These are phyloP conservation scores for Abrostola tripartita DNA, from an alignment of 2,888 invertebrate species.

Conservation along the genomic window DNA sequence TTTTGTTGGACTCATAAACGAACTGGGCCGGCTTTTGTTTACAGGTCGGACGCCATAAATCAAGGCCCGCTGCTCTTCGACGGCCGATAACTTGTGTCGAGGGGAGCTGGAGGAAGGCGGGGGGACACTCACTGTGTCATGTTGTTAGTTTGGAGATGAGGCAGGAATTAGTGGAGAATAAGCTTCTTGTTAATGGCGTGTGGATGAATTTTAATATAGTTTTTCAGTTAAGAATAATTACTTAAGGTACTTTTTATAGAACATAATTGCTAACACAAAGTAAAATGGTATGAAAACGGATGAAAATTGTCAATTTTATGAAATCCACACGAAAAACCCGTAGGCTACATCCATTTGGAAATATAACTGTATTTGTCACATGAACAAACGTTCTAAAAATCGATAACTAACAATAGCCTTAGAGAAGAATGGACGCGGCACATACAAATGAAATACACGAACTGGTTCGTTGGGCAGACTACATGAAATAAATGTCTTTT, in stretches of 20 bases:
- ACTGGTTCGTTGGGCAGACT: constrained; percentile 18
- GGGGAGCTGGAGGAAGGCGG: constrained; percentile 19
- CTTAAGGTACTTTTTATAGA: too few species aligned
- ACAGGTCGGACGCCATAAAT: constrained; percentile 50
- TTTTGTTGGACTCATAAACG: constrained; percentile 37
- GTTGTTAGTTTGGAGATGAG: too few species aligned
- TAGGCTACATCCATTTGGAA: background rate
- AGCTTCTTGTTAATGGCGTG: too few species aligned
- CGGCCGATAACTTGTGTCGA: constrained; percentile 38
- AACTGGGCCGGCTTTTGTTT: constrained; percentile 45
- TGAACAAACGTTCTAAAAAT: constrained; percentile 13
- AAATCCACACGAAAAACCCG: background rate
- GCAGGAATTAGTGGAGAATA: too few species aligned
- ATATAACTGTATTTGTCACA: constrained; percentile 5
- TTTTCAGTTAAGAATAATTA: too few species aligned
- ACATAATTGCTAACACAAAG: too few species aligned
- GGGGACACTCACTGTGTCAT: background rate
- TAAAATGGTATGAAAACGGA: background rate
- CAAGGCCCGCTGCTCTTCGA: constrained; percentile 38
- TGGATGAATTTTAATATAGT: too few species aligned
- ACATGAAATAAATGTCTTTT: constrained; percentile 51
- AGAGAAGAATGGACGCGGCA: constrained; percentile 18
- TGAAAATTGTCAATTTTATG: background rate
- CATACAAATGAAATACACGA: constrained; percentile 29
- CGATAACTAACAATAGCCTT: constrained; percentile 34